Evolutionary conservation across 2,113 vertebrate species (phyloP).

Genomic region (Toxostoma redivivum): DNA sequence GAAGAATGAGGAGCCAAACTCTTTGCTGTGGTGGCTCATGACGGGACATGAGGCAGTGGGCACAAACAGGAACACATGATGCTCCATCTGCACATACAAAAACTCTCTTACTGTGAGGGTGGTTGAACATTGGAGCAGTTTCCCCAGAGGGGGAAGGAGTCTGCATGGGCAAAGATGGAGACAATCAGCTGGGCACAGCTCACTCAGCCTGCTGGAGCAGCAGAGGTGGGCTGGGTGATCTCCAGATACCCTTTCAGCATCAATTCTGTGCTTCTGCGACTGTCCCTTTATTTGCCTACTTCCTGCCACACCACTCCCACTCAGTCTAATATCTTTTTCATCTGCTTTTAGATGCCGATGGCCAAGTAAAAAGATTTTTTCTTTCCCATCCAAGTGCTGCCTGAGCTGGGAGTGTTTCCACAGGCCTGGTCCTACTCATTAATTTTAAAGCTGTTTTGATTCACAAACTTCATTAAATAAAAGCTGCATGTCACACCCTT

Average conservation of each 20-base stretch:
- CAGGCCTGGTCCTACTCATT: not conserved
- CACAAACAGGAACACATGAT: rapidly evolving
- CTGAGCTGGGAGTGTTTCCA: not conserved
- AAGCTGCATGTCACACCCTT: constrained; percentile 18
- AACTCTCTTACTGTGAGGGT: not conserved
- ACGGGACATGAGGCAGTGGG: not conserved
- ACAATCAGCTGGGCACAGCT: not conserved
- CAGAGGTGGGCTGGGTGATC: not conserved
- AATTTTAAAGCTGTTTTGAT: constrained; percentile 20
- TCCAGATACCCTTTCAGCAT: not conserved
- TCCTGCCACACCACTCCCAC: not conserved
- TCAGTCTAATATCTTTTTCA: not conserved
- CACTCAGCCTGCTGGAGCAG: not conserved
- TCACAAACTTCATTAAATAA: constrained; percentile 15
- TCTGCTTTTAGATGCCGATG: not conserved
- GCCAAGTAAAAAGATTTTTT: not conserved
- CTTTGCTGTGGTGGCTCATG: not conserved
- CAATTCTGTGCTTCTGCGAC: not conserved
- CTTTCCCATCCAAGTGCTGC: not conserved
- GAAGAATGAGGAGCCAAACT: not conserved
- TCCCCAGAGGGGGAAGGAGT: not conserved
- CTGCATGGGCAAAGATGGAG: rapidly evolving
- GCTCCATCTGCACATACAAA: not conserved
- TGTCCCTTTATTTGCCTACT: not conserved
- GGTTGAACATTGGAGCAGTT: rapidly evolving